Conservation (phyloP, 1,140 invertebrate species). For the Araneus ventricosus region DNA sequence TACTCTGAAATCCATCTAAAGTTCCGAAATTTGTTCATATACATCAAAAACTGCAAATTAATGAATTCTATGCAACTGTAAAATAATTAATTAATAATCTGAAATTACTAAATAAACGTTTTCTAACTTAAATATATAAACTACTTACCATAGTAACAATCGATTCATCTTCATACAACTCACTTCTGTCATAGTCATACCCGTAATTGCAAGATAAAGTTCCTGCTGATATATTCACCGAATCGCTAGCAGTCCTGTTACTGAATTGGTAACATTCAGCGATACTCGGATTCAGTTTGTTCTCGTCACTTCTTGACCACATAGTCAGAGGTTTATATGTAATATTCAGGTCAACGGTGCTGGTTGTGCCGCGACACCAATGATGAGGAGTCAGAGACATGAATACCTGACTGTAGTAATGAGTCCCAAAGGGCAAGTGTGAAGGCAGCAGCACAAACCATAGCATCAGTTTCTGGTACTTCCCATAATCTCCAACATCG, state of each 20-base stretch:
- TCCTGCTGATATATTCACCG: background rate
- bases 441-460: slow-evolving; percentile 94
- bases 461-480: slow-evolving; percentile 90
- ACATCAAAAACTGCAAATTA: too few relatives aligned
- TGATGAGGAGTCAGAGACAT: slow-evolving; percentile 86
- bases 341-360: background rate
- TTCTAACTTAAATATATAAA: background rate
- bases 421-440: slow-evolving; percentile 92
- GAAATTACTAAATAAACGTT: background rate
- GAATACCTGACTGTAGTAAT: slow-evolving; percentile 93
- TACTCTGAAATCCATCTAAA: too few relatives aligned
- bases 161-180: slow-evolving; percentile 57
- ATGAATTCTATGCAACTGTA: too few relatives aligned
- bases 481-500: slow-evolving; percentile 91
- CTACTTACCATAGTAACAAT: slow-evolving; percentile 67
- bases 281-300: slow-evolving; percentile 13
- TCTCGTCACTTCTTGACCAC: slow-evolving; percentile 61
- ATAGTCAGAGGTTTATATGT: slow-evolving; percentile 62
- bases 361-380: slow-evolving; percentile 82
- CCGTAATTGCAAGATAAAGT: background rate
- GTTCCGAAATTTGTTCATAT: too few relatives aligned
- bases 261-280: slow-evolving; percentile 7
- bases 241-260: background rate
- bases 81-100: background rate
- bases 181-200: slow-evolving; percentile 50